Percentiles rank a stretch among this genome's conserved stretches.
Evolutionary conservation across 2,888 invertebrate genomes (phyloP).

Genomic region (Mimas tiliae): DNA sequence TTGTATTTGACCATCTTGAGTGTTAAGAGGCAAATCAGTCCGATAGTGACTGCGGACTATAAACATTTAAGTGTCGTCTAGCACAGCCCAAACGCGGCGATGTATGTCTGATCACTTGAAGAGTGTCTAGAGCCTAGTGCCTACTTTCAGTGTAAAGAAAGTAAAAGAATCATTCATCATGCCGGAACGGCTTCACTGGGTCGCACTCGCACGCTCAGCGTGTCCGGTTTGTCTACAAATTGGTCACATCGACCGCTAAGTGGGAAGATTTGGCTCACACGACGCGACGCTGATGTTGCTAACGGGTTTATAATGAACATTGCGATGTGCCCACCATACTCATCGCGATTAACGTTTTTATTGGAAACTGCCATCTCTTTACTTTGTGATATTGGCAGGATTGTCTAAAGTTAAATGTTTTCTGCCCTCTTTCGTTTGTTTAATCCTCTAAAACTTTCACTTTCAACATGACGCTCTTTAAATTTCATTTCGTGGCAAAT

Average conservation of each 20-base stretch:
- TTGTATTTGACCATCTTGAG: slow-evolving; percentile 38
- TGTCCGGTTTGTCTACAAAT: slow-evolving; percentile 79
- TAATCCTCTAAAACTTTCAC: slow-evolving; percentile 11
- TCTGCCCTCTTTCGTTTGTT: not conserved
- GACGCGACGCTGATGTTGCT: slow-evolving; percentile 44
- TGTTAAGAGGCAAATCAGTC: slow-evolving; percentile 13
- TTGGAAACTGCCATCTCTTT: not conserved
- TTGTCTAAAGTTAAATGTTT: not conserved
- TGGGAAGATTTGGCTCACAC: slow-evolving; percentile 68
- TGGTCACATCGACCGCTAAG: slow-evolving; percentile 80
- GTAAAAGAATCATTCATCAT: slow-evolving; percentile 77
- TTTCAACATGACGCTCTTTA: not conserved
- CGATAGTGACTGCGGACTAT: slow-evolving; percentile 27
- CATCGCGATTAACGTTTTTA: slow-evolving; percentile 29
- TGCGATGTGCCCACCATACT: slow-evolving; percentile 36
- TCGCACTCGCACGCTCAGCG: slow-evolving; percentile 63
- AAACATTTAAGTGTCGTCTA: slow-evolving; percentile 14
- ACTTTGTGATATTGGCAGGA: not conserved
- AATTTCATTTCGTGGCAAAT: slow-evolving; percentile 10
- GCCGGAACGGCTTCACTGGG: slow-evolving; percentile 63
- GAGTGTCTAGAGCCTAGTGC: slow-evolving; percentile 53
- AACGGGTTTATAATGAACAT: slow-evolving; percentile 51
- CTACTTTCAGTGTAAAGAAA: slow-evolving; percentile 76
- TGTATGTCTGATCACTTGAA: slow-evolving; percentile 22
- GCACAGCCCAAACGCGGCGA: slow-evolving; percentile 6